Evolutionary conservation across 2,888 invertebrate species (phyloP).

Genomic region (Synanthedon tipuliformis): DNA sequence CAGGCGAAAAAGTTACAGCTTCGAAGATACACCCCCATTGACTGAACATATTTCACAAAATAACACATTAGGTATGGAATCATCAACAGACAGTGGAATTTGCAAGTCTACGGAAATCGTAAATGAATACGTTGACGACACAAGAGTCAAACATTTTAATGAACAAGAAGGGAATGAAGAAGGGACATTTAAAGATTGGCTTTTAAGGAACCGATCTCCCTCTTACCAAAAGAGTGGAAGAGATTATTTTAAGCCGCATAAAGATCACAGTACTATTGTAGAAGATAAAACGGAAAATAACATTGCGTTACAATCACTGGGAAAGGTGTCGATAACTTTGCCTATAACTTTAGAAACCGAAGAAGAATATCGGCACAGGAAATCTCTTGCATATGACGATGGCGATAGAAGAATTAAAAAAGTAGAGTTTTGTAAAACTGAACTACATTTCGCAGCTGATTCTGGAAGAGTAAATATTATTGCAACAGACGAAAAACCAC

Average conservation of each 20-base stretch:
- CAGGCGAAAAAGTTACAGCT: conserved; percentile 82
- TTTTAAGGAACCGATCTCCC: conserved; percentile 42
- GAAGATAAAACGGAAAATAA: conserved; percentile 36
- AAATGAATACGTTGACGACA: conserved; percentile 36
- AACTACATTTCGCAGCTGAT: conserved; percentile 88
- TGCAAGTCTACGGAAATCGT: conserved; percentile 79
- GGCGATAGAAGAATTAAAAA: conserved; percentile 72
- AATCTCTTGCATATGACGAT: conserved; percentile 34
- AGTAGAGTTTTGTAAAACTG: conserved; percentile 90
- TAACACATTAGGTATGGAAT: conserved; percentile 73
- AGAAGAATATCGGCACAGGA: conserved; percentile 25
- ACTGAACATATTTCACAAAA: conserved; percentile 37
- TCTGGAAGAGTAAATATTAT: conserved; percentile 88
- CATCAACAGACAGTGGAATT: conserved; percentile 83
- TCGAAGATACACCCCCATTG: conserved; percentile 59
- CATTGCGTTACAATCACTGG: conserved; percentile 45
- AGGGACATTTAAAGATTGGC: conserved; percentile 50
- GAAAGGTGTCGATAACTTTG: conserved; percentile 54
- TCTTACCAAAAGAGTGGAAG: conserved; percentile 31
- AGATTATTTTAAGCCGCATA: conserved; percentile 22
- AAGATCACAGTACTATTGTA: conserved; percentile 29
- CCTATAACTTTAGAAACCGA: conserved; percentile 42
- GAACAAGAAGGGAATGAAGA: conserved; percentile 25
- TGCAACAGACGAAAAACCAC: conserved; percentile 88
- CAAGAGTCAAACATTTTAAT: conserved; percentile 14